Evolutionary conservation across 2,888 invertebrate genomes (phyloP), one percentile per base, ranked within the genome.

Genomic region (Rapana venosa): DNA sequence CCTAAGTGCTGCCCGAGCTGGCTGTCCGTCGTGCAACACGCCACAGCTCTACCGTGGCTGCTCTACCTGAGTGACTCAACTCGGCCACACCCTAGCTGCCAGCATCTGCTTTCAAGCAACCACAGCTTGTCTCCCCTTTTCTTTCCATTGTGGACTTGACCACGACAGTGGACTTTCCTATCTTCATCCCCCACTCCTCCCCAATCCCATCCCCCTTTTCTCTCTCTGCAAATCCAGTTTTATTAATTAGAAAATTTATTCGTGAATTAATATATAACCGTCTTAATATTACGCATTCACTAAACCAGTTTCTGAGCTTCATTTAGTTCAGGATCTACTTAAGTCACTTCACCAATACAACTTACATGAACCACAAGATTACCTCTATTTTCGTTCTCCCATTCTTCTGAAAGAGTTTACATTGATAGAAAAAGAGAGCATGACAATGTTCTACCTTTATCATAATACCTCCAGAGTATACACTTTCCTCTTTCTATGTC

Each of bases 81-180:
- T 66, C 86, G 26, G 66, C 86, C 86, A 86, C 86, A 30, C 86
- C 86, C 86, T 58, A 26, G 35, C 35, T 35, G 35, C 86, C 35
- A 66, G 35, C 86, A 86, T 32, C 32, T 86, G 86, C 66, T n/a
- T 58, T n/a, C 58, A 86, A 56, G 86, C 61, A 8, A 35, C n/a
- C 35, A 85, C 20, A 4, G 35, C 58, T 86, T 30, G 66, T 35
- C 86, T 86, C 86, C 86, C 86, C 26, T 86, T 17, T 30, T 30
- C 58, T 15, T 20, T 79, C 2, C 77, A 35, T 13, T 74, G 74
- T 74, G 74, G 74, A 30, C 74, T n/a, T 74, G 74, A 1, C n/a
- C n/a, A n/a, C 74, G n/a, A 13, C n/a, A 74, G 26, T 26, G 66
- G 17, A 26, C 30, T 74, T 74, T 26, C n/a, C 74, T 74, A 66